Evolutionary conservation across 92 coral and sea anemone genomes (phyloP).

Genomic region (Parazoanthus darwini): DNA sequence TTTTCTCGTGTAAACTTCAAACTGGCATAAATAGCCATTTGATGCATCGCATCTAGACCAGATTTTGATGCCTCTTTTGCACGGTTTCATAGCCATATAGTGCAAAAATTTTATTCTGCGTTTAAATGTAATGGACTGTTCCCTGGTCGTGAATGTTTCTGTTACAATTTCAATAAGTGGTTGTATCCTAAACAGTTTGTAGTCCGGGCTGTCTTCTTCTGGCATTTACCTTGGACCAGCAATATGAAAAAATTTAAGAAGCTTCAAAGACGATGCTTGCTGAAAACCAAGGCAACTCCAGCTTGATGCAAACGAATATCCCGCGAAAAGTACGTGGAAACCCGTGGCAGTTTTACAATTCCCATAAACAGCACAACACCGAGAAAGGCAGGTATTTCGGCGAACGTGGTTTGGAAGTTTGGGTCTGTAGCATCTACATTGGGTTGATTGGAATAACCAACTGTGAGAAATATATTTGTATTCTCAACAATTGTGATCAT

Average conservation of each 20-base stretch:
- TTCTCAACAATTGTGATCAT: constrained; percentile 23
- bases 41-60: constrained; percentile 28
- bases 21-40: constrained; percentile 47
- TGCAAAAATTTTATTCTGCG: not conserved
- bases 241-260: constrained; percentile 4
- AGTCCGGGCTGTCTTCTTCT: not conserved
- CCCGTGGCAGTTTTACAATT: constrained; percentile 12
- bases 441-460: constrained; percentile 8
- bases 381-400: constrained; percentile 24
- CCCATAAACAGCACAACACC: constrained; percentile 27
- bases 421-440: constrained; percentile 26
- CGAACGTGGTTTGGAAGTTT: constrained; percentile 18
- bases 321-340: constrained; percentile 27
- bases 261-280: constrained; percentile 16
- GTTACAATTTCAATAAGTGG: not conserved
- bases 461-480: constrained; percentile 15
- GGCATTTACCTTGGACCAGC: constrained; percentile 26
- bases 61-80: constrained; percentile 22
- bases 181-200: not conserved
- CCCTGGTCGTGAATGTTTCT: not conserved
- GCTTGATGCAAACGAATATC: constrained; percentile 15
- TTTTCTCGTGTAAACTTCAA: constrained; percentile 37
- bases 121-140: not conserved
- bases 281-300: constrained; percentile 16
- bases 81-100: constrained; percentile 32